Percentiles rank a stretch among this genome's conserved stretches.
Evolutionary conservation across 1,140 invertebrate genomes (phyloP).

Genomic region (Drosophila pandora): DNA sequence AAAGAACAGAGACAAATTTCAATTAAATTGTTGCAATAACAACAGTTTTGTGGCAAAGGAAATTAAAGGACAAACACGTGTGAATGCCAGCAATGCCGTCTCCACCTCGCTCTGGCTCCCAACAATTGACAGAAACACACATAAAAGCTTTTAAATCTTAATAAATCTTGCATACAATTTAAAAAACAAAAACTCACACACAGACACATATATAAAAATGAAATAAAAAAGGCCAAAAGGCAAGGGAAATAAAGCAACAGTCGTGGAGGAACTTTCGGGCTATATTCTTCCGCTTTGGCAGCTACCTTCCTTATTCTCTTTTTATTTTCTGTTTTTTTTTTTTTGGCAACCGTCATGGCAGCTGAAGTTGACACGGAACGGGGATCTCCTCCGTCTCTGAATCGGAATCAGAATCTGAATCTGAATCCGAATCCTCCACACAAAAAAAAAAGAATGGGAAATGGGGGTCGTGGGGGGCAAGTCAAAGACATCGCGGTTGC

Average conservation of each 20-base stretch:
- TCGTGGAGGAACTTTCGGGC: constrained; percentile 12
- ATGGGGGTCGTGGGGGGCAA: constrained; percentile 3
- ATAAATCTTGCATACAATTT: constrained; percentile 83
- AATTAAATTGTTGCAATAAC: constrained; percentile 62
- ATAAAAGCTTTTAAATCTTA: constrained; percentile 83
- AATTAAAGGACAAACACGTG: constrained; percentile 52
- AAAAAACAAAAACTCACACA: constrained; percentile 41
- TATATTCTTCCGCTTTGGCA: constrained; percentile 28
- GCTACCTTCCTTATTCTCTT: constrained; percentile 7
- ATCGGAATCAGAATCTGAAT: constrained; percentile 1
- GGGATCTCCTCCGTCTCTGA: constrained; percentile 2
- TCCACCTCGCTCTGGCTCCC: no score
- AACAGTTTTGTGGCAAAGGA: constrained; percentile 46
- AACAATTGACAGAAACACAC: constrained; percentile 75
- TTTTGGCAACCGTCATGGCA: constrained; percentile 41
- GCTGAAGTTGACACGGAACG: constrained; percentile 42
- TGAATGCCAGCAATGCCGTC: neutral
- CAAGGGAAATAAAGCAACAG: constrained; percentile 46
- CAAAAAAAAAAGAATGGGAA: neutral
- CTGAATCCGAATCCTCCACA: neutral
- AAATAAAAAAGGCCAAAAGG: constrained; percentile 27
- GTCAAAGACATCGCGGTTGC: constrained; percentile 51
- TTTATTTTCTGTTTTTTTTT: neutral
- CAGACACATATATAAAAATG: constrained; percentile 19
- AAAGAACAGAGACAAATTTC: constrained; percentile 39